These are phyloP conservation scores for Corythucha ciliata DNA, from an alignment of 2,888 invertebrate genomes.

Conservation along the genomic window DNA sequence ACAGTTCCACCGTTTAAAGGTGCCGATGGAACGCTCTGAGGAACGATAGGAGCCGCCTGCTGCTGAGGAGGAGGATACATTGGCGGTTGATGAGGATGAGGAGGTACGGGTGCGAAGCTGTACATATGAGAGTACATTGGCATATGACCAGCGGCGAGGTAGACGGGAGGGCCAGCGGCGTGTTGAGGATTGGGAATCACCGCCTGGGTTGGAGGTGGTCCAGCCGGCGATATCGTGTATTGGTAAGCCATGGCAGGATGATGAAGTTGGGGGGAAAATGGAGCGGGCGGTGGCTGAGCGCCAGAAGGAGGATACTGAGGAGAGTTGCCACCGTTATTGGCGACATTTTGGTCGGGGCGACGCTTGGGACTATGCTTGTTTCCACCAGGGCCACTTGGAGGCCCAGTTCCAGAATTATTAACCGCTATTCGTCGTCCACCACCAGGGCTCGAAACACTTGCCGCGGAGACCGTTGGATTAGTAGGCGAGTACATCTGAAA, in stretches of 20 bases:
- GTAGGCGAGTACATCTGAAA: no score
- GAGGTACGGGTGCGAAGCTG: not conserved
- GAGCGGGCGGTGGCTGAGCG: not conserved
- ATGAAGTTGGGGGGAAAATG: constrained; percentile 3
- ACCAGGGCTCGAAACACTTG: constrained; percentile 17
- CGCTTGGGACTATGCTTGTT: constrained; percentile 27
- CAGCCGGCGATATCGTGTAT: constrained; percentile 14
- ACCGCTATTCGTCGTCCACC: no score
- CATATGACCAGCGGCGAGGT: not conserved
- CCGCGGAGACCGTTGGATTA: no score
- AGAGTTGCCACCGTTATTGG: not conserved
- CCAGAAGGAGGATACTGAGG: constrained; percentile 1
- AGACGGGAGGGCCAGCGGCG: constrained; percentile 24
- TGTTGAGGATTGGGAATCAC: constrained; percentile 24
- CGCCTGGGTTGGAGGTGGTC: constrained; percentile 12
- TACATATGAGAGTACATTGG: not conserved
- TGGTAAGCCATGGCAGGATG: constrained; percentile 4
- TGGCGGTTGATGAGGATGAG: not conserved
- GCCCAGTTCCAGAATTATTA: not conserved
- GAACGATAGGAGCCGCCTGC: not conserved
- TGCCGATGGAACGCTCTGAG: not conserved
- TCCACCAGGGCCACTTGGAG: constrained; percentile 15
- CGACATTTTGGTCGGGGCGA: not conserved
- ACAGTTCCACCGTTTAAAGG: not conserved
- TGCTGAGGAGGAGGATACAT: not conserved